Evolutionary conservation across 1,140 invertebrate species (phyloP).

Genomic region (Plectrocnemia conspersa): DNA sequence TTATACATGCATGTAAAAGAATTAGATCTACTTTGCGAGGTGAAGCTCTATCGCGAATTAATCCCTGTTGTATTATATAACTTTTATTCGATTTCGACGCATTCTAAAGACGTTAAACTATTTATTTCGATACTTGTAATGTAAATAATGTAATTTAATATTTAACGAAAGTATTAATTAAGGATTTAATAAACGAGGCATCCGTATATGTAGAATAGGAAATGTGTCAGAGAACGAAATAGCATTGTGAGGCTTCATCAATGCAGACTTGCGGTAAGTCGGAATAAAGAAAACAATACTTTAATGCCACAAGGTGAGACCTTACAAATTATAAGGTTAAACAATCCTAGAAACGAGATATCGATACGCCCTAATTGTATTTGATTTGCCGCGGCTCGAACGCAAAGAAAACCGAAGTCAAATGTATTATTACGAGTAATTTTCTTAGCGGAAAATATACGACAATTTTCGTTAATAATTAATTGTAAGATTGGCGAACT

Average conservation of each 20-base stretch:
- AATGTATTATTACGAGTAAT: slow-evolving; percentile 18
- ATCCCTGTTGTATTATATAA: no score
- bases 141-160: no score
- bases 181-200: no score
- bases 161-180: no score
- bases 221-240: slow-evolving; percentile 7
- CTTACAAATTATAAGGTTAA: slow-evolving; percentile 37
- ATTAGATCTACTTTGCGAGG: no score
- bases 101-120: no score
- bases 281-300: slow-evolving; percentile 29
- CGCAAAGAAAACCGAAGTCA: neutral
- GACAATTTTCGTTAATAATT: slow-evolving; percentile 25
- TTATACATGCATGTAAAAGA: neutral
- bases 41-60: slow-evolving; percentile 10
- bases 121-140: no score
- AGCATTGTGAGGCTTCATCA: slow-evolving; percentile 31
- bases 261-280: slow-evolving; percentile 18
- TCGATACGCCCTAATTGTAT: neutral
- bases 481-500: slow-evolving; percentile 23
- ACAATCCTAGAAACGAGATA: slow-evolving; percentile 35
- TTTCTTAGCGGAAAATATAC: slow-evolving; percentile 5
- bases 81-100: no score
- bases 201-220: no score
- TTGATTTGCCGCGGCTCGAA: neutral
- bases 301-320: slow-evolving; percentile 34